A percentile compares a stretch with the other conserved stretches of the same genome.
Evolutionary conservation across 2,888 invertebrate species (phyloP).

Genomic region (Arrhopalites spinosus): DNA sequence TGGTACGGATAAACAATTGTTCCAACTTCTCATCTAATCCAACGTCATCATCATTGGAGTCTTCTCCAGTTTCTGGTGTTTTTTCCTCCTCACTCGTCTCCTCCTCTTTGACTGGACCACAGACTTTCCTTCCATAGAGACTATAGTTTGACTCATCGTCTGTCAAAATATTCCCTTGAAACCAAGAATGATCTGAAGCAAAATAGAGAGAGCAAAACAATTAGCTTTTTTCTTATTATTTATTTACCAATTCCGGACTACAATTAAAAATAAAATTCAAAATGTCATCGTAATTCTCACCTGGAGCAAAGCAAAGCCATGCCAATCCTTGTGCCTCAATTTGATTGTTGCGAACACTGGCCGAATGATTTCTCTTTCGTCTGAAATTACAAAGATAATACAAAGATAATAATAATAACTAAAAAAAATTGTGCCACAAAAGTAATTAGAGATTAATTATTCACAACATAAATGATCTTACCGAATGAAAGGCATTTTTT

Average conservation of each 20-base stretch:
- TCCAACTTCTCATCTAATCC: slow-evolving; percentile 8
- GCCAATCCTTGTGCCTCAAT: slow-evolving; percentile 56
- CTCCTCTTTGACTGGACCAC: not conserved
- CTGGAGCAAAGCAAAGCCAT: slow-evolving; percentile 56
- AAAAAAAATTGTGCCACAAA: too few species aligned
- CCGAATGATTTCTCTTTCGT: slow-evolving; percentile 13
- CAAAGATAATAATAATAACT: too few species aligned
- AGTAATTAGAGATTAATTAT: too few species aligned
- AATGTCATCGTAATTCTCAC: not conserved
- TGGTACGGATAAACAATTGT: not conserved
- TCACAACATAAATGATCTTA: too few species aligned
- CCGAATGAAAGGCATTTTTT: slow-evolving; percentile 32
- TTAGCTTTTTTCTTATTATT: not conserved
- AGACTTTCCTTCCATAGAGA: slow-evolving; percentile 49
- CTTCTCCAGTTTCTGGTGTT: slow-evolving; percentile 1
- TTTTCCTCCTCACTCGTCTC: slow-evolving; percentile 4
- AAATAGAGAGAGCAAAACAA: not conserved
- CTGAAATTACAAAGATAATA: too few species aligned
- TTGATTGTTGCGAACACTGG: slow-evolving; percentile 28
- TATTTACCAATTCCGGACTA: not conserved
- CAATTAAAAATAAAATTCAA: not conserved
- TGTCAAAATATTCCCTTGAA: slow-evolving; percentile 57
- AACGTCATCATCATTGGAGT: slow-evolving; percentile 10
- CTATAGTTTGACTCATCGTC: slow-evolving; percentile 57
- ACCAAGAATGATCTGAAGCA: slow-evolving; percentile 54